phyloP scores from a whole-genome alignment of 2,113 vertebrate species.

The Regulus satrapa region DNA sequence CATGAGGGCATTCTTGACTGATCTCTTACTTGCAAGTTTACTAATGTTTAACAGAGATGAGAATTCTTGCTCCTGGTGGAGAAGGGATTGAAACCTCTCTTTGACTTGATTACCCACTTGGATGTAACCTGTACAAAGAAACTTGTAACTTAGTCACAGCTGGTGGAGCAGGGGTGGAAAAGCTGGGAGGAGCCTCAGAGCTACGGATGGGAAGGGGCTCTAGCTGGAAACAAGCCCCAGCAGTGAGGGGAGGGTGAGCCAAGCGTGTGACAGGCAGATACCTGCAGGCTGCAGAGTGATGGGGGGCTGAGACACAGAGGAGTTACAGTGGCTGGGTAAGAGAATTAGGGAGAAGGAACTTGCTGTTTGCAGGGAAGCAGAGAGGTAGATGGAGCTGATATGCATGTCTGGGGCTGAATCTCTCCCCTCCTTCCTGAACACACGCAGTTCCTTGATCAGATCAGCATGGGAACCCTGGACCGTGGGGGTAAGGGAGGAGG shows the following conservation, averaged over 20 bases:
- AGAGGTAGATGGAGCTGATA: background rate
- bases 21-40: background rate
- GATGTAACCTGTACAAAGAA: background rate
- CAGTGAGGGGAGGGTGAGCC: fast-evolving
- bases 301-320: background rate
- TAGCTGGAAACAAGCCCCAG: background rate
- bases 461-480: background rate
- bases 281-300: background rate
- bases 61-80: background rate
- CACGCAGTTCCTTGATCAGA: background rate
- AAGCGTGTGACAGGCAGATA: background rate
- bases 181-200: background rate
- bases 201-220: fast-evolving
- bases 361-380: background rate
- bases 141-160: background rate
- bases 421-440: background rate
- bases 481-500: background rate
- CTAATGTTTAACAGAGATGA: background rate
- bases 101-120: fast-evolving
- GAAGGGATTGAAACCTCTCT: background rate
- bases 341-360: background rate
- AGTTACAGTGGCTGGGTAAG: background rate
- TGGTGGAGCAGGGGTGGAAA: background rate
- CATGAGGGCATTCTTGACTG: background rate
- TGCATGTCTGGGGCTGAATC: background rate